Evolutionary conservation across 2,888 invertebrate genomes (phyloP).

Genomic region (Criorhina ranunculi): DNA sequence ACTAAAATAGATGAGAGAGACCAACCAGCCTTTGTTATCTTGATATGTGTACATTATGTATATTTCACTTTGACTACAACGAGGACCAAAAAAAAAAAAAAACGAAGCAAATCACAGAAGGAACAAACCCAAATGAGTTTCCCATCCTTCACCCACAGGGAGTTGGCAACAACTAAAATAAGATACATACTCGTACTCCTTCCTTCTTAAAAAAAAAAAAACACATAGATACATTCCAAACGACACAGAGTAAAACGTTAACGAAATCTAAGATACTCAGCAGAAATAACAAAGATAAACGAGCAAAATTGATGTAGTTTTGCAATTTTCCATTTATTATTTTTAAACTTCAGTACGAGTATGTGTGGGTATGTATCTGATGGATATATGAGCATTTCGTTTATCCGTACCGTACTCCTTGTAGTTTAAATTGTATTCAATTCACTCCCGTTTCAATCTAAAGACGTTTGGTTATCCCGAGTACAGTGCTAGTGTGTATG

Average conservation of each 20-base stretch:
- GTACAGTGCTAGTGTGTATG: conserved; percentile 1
- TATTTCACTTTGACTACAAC: conserved; percentile 48
- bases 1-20: conserved; percentile 12
- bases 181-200: too few relatives aligned
- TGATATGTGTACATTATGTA: conserved; percentile 37
- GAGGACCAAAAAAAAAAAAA: background rate
- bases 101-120: conserved; percentile 53
- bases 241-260: conserved; percentile 61
- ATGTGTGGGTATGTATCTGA: conserved; percentile 28
- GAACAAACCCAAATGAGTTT: conserved; percentile 68
- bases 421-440: conserved; percentile 74
- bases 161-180: background rate
- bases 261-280: conserved; percentile 74
- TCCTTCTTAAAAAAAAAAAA: background rate
- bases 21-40: conserved; percentile 28
- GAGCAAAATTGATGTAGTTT: conserved; percentile 77
- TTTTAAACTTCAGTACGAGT: conserved; percentile 67
- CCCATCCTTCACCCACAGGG: conserved; percentile 14
- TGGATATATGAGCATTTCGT: conserved; percentile 20
- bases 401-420: conserved; percentile 29
- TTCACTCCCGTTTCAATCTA: conserved; percentile 66
- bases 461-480: conserved; percentile 40
- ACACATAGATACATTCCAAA: conserved; percentile 33
- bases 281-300: conserved; percentile 77
- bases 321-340: conserved; percentile 77